phyloP scores from a whole-genome alignment of 1,140 invertebrate genomes.

The Meloidogyne floridensis region DNA sequence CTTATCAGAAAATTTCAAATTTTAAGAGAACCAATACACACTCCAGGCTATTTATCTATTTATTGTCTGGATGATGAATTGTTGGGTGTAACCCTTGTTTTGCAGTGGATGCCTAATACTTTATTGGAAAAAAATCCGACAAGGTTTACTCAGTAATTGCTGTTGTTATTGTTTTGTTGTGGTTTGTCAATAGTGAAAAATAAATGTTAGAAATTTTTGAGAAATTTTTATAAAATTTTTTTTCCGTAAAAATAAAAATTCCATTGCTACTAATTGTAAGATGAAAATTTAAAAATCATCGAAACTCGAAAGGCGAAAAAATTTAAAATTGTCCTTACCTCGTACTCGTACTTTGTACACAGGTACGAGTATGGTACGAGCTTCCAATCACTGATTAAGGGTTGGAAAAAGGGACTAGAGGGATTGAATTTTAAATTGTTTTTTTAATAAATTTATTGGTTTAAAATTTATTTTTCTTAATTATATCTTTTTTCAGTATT shows the following conservation, averaged over 20 bases:
- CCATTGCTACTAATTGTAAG: too few species aligned
- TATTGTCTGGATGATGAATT: constrained; percentile 73
- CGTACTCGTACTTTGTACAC: too few species aligned
- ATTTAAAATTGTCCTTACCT: too few species aligned
- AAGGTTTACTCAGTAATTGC: constrained; percentile 64
- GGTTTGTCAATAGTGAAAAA: background rate
- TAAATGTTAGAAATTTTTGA: background rate
- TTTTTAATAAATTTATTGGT: too few species aligned
- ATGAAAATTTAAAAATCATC: too few species aligned
- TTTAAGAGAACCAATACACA: constrained; percentile 72
- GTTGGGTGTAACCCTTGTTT: constrained; percentile 77
- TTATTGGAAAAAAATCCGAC: constrained; percentile 83
- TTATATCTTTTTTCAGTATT: constrained; percentile 48
- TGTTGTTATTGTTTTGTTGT: background rate
- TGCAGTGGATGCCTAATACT: constrained; percentile 90
- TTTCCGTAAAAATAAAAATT: too few species aligned
- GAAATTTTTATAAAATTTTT: background rate
- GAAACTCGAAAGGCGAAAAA: too few species aligned
- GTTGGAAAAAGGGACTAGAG: too few species aligned
- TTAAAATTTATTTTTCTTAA: too few species aligned
- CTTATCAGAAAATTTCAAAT: background rate
- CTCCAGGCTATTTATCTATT: constrained; percentile 86
- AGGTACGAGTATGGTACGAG: too few species aligned
- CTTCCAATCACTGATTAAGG: too few species aligned
- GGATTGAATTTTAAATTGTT: background rate